Conservation (phyloP, 2,888 invertebrate genomes). For the Schrankia costaestrigalis region DNA sequence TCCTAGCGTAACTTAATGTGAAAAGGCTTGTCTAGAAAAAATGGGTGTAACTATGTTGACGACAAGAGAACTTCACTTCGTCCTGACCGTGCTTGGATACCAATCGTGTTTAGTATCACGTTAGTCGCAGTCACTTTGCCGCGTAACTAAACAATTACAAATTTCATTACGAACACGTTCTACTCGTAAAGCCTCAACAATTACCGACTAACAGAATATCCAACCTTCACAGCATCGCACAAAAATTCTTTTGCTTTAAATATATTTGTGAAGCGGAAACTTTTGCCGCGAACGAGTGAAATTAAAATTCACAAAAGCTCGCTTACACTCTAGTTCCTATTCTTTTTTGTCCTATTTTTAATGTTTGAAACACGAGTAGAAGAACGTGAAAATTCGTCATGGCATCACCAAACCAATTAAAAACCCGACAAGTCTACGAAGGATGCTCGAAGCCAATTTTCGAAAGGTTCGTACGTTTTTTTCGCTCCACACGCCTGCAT, state of each 20-base stretch:
- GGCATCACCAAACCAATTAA: conserved; percentile 45
- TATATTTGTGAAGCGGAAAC: conserved; percentile 7
- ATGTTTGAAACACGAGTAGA: conserved; percentile 13
- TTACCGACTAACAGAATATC: no score
- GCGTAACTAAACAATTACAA: no score
- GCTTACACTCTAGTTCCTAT: conserved; percentile 9
- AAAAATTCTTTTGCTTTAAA: conserved; percentile 8
- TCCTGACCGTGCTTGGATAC: no score
- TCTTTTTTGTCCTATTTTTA: conserved; percentile 22
- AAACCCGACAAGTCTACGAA: conserved; percentile 26
- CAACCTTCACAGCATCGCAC: conserved; percentile 1
- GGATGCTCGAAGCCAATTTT: conserved; percentile 44
- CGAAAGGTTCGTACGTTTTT: conserved; percentile 46
- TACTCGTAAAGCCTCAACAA: no score
- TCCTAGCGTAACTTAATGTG: no score
- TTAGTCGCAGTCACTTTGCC: no score
- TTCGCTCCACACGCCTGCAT: conserved; percentile 35
- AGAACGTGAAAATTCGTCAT: conserved; percentile 16
- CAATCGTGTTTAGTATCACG: no score
- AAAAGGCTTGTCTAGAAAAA: no score
- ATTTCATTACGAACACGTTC: no score
- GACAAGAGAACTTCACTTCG: no score
- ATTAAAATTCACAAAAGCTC: conserved; percentile 30
- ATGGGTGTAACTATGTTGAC: no score
- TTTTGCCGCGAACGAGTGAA: conserved; percentile 10